Evolutionary conservation across 2,113 vertebrate species (phyloP), one percentile per base, ranked within the genome.

Genomic region (Petromus typicus): DNA sequence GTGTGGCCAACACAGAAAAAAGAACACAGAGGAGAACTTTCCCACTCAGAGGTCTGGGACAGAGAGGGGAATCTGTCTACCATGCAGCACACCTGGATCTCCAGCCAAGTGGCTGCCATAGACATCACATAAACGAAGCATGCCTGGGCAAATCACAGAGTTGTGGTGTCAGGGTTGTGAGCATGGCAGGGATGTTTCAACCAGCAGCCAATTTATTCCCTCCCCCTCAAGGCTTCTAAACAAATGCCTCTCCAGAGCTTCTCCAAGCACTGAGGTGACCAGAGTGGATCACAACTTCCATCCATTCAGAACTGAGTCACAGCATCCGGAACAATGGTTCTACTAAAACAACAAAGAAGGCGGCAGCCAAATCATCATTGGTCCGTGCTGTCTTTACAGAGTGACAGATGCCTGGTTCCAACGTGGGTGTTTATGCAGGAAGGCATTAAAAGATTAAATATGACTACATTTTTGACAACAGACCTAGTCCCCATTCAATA

Each of bases 31-130:
- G 45, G 2, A 23, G 16, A 30, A 10, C 2, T 34, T 37, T 25
- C 56, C 54, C 79, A 11, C 10, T 17, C 32, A 1, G 3, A 51
- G 43, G 12, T n/a, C 14, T 79, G n/a, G 34, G 18, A 17, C 27
- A 69, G 23, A 32, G 90, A n/a, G 2, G 32, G 43, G 7, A 3
- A 37, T 17, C 20, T 16, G 4, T n/a, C 8, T 13, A 12, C 43
- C 2, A 1, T 0, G 17, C 5, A 13, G 0, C 0, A 10, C 40
- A 22, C 14, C 11, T 0, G 22, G 37, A 7, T 34, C 10, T 57
- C 27, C 4, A 18, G 27, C 4, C 37, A 0, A 27, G 11, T 5
- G 45, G 12, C 37, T 30, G 8, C 40, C 16, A 0, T 10, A 20
- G 23, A 27, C 11, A 54, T 16, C 40, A 37, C 71, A 16, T n/a